phyloP scores from a whole-genome alignment of 2,797 vertebrate species.

The Clarias fuscus region DNA sequence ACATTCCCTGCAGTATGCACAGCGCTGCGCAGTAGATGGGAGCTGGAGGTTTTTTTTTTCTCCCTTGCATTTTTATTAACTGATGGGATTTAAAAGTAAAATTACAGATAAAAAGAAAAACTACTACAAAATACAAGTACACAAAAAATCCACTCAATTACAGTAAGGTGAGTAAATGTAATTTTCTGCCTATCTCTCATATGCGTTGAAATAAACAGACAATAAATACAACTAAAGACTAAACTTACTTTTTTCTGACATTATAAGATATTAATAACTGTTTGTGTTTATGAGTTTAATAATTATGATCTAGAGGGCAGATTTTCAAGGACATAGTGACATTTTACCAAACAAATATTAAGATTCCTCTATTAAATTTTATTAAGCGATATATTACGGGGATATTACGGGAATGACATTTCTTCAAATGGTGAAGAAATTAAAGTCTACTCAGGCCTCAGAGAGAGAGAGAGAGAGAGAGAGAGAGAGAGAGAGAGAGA shows the following conservation, averaged over 20 bases:
- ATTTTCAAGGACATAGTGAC: slow-evolving; percentile 9
- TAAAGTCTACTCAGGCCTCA: background rate
- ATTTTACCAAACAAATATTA: slow-evolving; percentile 18
- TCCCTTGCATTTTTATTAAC: no score
- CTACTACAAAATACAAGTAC: no score
- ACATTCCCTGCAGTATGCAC: no score
- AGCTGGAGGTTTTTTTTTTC: no score
- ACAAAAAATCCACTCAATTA: no score
- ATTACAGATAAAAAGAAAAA: no score
- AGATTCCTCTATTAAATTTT: background rate
- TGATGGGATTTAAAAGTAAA: no score
- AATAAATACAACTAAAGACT: background rate
- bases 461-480: background rate
- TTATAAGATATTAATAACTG: background rate
- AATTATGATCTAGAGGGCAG: background rate
- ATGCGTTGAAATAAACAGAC: background rate
- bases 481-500: background rate
- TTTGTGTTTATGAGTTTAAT: slow-evolving; percentile 3
- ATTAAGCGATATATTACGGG: background rate
- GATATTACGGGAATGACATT: slow-evolving; percentile 9
- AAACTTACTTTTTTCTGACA: background rate
- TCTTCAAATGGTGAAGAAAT: slow-evolving; percentile 6
- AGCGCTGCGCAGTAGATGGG: no score
- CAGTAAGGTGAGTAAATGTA: no score
- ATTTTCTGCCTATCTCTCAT: background rate